Conservation (phyloP, 2,888 invertebrate species). For the Halocaridina rubra region DNA sequence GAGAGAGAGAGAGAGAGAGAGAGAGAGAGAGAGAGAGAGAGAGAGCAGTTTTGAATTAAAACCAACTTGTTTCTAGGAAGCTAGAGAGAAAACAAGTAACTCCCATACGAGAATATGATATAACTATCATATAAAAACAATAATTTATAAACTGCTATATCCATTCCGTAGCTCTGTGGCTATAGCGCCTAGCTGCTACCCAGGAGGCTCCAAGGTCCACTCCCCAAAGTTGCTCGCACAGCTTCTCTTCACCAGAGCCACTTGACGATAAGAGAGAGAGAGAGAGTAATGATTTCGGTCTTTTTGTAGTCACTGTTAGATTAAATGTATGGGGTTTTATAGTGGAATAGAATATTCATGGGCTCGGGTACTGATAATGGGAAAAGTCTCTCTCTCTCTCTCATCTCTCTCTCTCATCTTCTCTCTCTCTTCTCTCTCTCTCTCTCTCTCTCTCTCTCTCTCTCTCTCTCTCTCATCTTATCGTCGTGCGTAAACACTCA, state of each 20-base stretch:
- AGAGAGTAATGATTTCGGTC: not conserved
- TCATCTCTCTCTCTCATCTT: conserved; percentile 5
- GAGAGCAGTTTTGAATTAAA: too few species aligned
- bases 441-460: not conserved
- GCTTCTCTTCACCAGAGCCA: too few species aligned
- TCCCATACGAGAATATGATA: too few species aligned
- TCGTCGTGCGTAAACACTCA: not conserved
- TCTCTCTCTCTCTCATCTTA: not conserved
- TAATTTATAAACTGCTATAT: too few species aligned
- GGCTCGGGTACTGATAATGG: not conserved
- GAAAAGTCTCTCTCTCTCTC: not conserved
- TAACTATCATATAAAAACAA: too few species aligned
- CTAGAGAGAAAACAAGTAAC: too few species aligned
- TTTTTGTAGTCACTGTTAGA: not conserved
- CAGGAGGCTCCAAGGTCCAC: too few species aligned
- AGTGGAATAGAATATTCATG: not conserved
- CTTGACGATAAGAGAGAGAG: not conserved
- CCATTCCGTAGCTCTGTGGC: too few species aligned
- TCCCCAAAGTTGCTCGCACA: too few species aligned
- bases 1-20: not conserved
- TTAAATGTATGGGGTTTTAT: not conserved
- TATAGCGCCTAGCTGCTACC: too few species aligned
- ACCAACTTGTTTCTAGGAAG: too few species aligned
- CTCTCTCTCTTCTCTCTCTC: not conserved
- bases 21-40: not conserved